A percentile compares a stretch with the other conserved stretches of the same genome.
Conservation (phyloP, 1,140 invertebrate species). For the Dufourea novaeangliae region DNA sequence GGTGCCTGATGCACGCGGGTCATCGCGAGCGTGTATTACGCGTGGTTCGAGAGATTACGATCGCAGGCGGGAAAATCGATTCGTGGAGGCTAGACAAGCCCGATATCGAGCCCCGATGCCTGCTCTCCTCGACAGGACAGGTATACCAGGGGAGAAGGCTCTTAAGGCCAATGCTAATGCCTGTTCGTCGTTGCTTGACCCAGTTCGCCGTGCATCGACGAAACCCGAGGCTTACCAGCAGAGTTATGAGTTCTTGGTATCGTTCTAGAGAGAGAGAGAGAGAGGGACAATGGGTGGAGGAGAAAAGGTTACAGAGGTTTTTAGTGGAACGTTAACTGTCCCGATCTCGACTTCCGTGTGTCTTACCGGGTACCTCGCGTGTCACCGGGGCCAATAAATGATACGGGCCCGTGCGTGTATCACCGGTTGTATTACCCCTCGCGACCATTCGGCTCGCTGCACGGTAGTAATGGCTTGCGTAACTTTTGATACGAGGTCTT, state of each 20-base stretch:
- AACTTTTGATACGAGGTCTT: neutral
- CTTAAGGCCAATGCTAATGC: neutral
- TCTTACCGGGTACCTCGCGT: neutral
- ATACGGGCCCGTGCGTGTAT: neutral
- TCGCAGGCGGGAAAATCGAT: slow-evolving; percentile 52
- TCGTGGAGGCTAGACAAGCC: too few species aligned
- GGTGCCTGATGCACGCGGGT: neutral
- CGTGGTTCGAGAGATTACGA: slow-evolving; percentile 46
- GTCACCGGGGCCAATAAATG: slow-evolving; percentile 1
- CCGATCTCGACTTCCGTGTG: neutral
- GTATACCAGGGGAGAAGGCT: neutral
- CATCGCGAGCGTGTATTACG: neutral
- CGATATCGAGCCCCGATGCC: slow-evolving; percentile 6
- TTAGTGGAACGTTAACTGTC: neutral
- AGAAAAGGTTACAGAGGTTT: neutral
- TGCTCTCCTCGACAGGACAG: slow-evolving; percentile 14
- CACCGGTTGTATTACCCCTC: neutral
- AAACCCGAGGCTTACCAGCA: neutral
- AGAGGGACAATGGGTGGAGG: neutral
- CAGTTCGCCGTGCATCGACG: neutral
- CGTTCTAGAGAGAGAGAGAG: neutral
- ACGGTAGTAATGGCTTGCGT: neutral
- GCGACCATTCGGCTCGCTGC: neutral
- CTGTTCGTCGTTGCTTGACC: slow-evolving; percentile 19
- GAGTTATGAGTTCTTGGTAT: slow-evolving; percentile 9